A percentile compares a stretch with the other conserved stretches of the same genome.
phyloP scores from a whole-genome alignment of 2,113 vertebrate species.

The Podarcis muralis region DNA sequence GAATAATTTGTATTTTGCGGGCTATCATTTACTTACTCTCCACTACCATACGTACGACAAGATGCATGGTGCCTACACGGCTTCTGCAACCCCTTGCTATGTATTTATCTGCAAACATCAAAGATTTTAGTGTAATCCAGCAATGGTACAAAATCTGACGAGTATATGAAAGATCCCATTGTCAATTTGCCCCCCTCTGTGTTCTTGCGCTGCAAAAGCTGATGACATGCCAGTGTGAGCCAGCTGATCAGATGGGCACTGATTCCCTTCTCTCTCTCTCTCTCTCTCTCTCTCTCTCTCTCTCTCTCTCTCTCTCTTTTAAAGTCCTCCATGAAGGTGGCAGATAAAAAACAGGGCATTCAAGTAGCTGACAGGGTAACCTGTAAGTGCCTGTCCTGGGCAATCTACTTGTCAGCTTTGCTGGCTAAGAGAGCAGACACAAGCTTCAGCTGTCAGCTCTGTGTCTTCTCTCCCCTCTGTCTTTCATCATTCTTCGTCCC shows the following conservation, averaged over 20 bases:
- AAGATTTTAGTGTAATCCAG: conserved; percentile 3
- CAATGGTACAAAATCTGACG: conserved; percentile 12
- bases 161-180: conserved; percentile 38
- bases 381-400: conserved; percentile 76
- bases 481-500: conserved; percentile 84
- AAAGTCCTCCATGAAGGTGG: conserved; percentile 67
- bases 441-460: conserved; percentile 81
- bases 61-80: background rate
- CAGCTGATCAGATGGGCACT: conserved; percentile 70
- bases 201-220: conserved; percentile 50
- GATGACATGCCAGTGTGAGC: conserved; percentile 67
- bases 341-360: conserved; percentile 76
- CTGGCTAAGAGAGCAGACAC: conserved; percentile 74
- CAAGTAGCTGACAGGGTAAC: conserved; percentile 75
- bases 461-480: conserved; percentile 81
- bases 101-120: conserved; percentile 3
- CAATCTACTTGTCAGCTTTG: conserved; percentile 82
- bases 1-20: conserved; percentile 19
- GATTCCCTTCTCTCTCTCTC: conserved; percentile 13
- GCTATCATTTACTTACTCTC: background rate
- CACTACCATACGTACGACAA: background rate
- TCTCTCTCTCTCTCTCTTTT: conserved; percentile 44
- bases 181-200: conserved; percentile 33
- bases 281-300: conserved; percentile 44
- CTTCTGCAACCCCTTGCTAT: background rate